Evolutionary conservation across 1,140 invertebrate genomes (phyloP).

Genomic region (Ceratoteleas bidentatus): DNA sequence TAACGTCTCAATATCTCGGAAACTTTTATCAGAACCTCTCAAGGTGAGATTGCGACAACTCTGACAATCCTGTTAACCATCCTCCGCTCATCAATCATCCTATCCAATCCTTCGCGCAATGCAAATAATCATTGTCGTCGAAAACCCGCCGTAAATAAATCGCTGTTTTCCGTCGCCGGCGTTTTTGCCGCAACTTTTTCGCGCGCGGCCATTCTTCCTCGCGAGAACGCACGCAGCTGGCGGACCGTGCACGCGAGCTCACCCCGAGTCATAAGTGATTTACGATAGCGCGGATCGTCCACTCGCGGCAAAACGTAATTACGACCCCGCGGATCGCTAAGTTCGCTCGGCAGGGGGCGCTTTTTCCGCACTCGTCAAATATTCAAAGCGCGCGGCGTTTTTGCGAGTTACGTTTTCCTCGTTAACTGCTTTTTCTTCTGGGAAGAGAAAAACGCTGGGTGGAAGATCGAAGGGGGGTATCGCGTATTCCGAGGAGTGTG

Average conservation of each 20-base stretch:
- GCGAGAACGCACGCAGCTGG: slow-evolving; percentile 46
- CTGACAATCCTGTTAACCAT: too few relatives aligned
- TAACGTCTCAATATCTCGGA: too few relatives aligned
- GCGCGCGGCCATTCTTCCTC: slow-evolving; percentile 5
- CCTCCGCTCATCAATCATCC: too few relatives aligned
- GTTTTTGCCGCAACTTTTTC: slow-evolving; percentile 22
- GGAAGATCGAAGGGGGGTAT: background rate
- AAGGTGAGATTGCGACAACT: too few relatives aligned
- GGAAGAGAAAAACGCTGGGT: background rate
- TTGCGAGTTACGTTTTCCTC: slow-evolving; percentile 24
- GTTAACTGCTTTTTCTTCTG: slow-evolving; percentile 28
- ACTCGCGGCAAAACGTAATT: slow-evolving; percentile 41
- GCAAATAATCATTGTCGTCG: background rate
- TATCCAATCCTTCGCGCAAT: too few relatives aligned
- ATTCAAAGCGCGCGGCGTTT: slow-evolving; percentile 31
- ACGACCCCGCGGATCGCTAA: slow-evolving; percentile 22
- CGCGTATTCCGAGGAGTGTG: too few relatives aligned
- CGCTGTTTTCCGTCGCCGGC: slow-evolving; percentile 11
- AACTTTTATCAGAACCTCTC: too few relatives aligned
- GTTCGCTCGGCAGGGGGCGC: slow-evolving; percentile 4
- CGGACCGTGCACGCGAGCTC: slow-evolving; percentile 39
- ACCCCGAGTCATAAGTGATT: slow-evolving; percentile 41
- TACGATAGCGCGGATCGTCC: slow-evolving; percentile 46
- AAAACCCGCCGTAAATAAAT: slow-evolving; percentile 23
- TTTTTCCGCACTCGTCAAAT: slow-evolving; percentile 45